Conservation (phyloP, 2,888 invertebrate species). For the Drosophila rubida region DNA sequence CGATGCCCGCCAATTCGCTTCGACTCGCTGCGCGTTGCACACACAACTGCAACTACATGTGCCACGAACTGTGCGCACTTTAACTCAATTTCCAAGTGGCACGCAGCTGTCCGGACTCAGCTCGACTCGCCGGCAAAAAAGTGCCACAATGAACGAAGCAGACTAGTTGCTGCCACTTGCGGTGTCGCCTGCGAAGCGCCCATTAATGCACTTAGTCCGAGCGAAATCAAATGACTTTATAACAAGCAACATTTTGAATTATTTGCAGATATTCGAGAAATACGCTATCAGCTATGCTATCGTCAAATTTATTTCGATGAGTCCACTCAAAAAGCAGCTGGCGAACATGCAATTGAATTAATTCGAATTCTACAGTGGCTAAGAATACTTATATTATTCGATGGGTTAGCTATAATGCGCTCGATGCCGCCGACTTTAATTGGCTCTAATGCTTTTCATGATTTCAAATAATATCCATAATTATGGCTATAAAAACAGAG, state of each 20-base stretch:
- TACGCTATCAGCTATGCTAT: too few species aligned
- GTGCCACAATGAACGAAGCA: not conserved
- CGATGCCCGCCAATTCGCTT: constrained; percentile 5
- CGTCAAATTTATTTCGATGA: too few species aligned
- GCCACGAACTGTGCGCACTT: constrained; percentile 10
- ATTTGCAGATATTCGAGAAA: too few species aligned
- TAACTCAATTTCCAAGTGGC: constrained; percentile 10
- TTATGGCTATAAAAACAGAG: constrained; percentile 3
- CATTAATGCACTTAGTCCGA: not conserved
- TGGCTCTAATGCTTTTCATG: not conserved
- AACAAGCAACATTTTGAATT: too few species aligned
- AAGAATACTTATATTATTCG: too few species aligned
- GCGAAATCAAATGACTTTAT: not conserved
- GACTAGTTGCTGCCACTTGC: not conserved
- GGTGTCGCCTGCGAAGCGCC: not conserved
- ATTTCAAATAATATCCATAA: not conserved
- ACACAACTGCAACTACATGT: not conserved
- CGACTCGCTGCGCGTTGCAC: constrained; percentile 27
- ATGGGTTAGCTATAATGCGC: not conserved
- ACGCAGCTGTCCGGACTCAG: not conserved
- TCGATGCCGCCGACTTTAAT: not conserved
- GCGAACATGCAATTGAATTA: too few species aligned
- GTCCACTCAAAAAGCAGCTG: too few species aligned
- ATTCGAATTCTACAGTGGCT: too few species aligned
- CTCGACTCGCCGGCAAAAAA: not conserved